Conservation (phyloP, 2,113 vertebrate genomes). For the Anseranas semipalmata region DNA sequence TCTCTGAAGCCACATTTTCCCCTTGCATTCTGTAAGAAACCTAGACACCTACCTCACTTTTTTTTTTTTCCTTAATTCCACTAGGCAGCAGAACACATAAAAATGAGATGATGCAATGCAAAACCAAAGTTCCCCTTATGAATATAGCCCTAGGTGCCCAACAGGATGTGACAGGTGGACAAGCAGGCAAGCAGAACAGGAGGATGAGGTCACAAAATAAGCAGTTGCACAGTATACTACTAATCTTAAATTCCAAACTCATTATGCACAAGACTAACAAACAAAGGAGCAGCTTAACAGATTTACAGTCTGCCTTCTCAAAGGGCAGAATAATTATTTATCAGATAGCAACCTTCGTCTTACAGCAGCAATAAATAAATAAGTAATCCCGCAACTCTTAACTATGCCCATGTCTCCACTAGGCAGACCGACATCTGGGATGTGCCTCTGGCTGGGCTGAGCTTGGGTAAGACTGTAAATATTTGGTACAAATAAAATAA, state of each 20-base stretch:
- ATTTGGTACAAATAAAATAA: conserved; percentile 1
- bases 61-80: not conserved
- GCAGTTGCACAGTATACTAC: conserved; percentile 30
- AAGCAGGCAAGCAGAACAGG: not conserved
- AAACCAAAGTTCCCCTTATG: not conserved
- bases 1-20: not conserved
- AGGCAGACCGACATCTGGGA: not conserved
- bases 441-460: not conserved
- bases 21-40: not conserved
- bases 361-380: conserved; percentile 53
- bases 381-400: not conserved
- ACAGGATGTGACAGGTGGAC: conserved; percentile 64
- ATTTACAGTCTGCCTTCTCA: conserved; percentile 30
- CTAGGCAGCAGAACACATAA: conserved; percentile 9
- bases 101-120: conserved; percentile 33
- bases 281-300: conserved; percentile 47
- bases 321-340: conserved; percentile 45
- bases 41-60: not conserved
- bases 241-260: conserved; percentile 62
- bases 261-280: conserved; percentile 49
- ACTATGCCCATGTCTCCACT: not conserved
- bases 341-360: not conserved
- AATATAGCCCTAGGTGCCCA: conserved; percentile 47
- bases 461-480: not conserved
- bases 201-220: conserved; percentile 45